A percentile compares a stretch with the other conserved stretches of the same genome.
Evolutionary conservation across 92 coral and sea anemone genomes (phyloP).

Genomic region (Galaxea fascicularis): DNA sequence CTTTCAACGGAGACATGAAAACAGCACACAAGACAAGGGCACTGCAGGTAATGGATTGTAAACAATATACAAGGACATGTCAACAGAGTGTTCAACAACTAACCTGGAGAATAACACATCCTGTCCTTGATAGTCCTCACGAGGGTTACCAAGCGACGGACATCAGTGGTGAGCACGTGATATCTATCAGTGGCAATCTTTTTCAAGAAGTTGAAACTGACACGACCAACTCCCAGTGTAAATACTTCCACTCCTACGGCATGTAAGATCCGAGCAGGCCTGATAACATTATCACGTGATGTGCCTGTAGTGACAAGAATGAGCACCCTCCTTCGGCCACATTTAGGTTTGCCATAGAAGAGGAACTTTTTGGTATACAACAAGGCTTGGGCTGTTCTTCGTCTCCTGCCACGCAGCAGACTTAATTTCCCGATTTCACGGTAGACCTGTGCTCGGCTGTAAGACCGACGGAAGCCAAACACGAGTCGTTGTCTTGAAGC

Average conservation of each 20-base stretch:
- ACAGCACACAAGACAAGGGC: background rate
- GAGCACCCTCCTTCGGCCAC: slow-evolving; percentile 78
- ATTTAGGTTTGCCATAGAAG: slow-evolving; percentile 64
- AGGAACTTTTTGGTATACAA: slow-evolving; percentile 65
- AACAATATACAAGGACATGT: background rate
- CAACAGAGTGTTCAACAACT: background rate
- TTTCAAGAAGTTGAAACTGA: slow-evolving; percentile 15
- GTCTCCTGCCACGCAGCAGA: slow-evolving; percentile 46
- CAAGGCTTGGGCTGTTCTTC: slow-evolving; percentile 63
- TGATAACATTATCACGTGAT: slow-evolving; percentile 61
- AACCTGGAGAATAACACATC: slow-evolving; percentile 73
- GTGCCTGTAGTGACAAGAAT: slow-evolving; percentile 73
- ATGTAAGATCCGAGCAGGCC: slow-evolving; percentile 67
- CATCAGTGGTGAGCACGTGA: slow-evolving; percentile 50
- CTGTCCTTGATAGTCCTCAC: slow-evolving; percentile 63
- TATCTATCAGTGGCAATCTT: slow-evolving; percentile 30
- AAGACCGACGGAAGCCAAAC: slow-evolving; percentile 43
- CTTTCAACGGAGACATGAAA: too few species aligned
- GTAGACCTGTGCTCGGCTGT: slow-evolving; percentile 41
- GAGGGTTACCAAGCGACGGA: slow-evolving; percentile 54
- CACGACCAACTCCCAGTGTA: slow-evolving; percentile 62
- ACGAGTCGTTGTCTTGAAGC: slow-evolving; percentile 53
- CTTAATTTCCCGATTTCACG: slow-evolving; percentile 35
- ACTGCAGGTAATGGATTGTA: background rate
- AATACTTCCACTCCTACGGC: slow-evolving; percentile 71